Base-by-base conservation (phyloP, 2,888 invertebrate species). In the Drosophila falleni region DNA sequence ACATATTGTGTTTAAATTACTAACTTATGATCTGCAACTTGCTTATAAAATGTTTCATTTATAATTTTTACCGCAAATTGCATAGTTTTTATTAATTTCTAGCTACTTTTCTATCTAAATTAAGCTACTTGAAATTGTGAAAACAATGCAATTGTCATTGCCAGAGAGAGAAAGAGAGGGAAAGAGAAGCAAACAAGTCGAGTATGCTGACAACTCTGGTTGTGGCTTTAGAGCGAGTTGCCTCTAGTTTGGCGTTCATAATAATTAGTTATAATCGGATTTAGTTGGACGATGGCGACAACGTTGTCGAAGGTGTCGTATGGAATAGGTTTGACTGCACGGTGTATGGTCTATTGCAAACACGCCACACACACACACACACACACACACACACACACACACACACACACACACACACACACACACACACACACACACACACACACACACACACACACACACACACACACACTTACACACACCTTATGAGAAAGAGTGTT, bases 201-300 rank as follows among this genome's bases (percentile, higher is more conserved):
- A 56, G n/a, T 16, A 23, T 31, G 54, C 63, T 69, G 71, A 62
- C 76, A 80, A 68, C 39, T 23, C 33, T 47, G 46, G 42, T 11
- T 29, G 42, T 44, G 41, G 29, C 46, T 46, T 26, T 53, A 41
- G 23, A 26, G 50, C 61, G 58, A 60, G 42, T 64, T 56, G 53
- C 51, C 68, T 66, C 37, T 51, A 68, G 59, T 63, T 74, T 78
- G 61, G 66, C 74, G 87, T 78, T 87, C 89, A 88, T 79, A 86
- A 89, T 89, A 89, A 89, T 89, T 89, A 89, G 90, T 89, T 86
- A 89, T 90, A 89, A 89, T 89, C 89, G 90, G 90, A 90, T 89
- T 89, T 87, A 64, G 82, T 81, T 74, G 86, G 55, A 70, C 61
- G 51, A 51, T 58, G 69, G 35, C 61, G 59, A 54, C 53, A 46